A percentile compares a stretch with the other conserved stretches of the same genome.
phyloP scores from a whole-genome alignment of 2,797 vertebrate species.

The Huso huso region DNA sequence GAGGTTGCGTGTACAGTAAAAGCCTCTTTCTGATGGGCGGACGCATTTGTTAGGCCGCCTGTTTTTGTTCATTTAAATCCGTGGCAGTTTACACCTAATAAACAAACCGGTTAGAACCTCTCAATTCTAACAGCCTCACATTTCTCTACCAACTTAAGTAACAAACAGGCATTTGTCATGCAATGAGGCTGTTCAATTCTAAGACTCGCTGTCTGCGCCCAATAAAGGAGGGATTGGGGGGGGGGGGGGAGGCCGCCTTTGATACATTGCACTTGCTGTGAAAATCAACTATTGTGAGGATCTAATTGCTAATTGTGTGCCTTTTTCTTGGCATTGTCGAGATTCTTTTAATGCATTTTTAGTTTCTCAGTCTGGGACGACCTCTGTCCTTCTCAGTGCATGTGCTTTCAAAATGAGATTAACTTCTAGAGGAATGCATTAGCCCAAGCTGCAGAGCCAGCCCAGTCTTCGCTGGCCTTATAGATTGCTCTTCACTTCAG shows the following conservation, averaged over 20 bases:
- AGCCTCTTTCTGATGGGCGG: too few species aligned
- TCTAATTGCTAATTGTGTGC: constrained; percentile 56
- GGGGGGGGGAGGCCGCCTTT: constrained; percentile 18
- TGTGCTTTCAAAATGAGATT: constrained; percentile 79
- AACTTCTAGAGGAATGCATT: constrained; percentile 77
- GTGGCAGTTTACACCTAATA: too few species aligned
- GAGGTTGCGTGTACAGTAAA: too few species aligned
- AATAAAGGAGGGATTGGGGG: constrained; percentile 1
- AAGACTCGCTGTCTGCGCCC: not conserved
- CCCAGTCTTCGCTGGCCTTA: constrained; percentile 53
- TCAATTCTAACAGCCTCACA: too few species aligned
- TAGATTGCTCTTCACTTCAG: constrained; percentile 62
- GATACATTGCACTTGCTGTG: constrained; percentile 49
- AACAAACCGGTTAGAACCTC: too few species aligned
- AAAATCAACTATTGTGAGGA: constrained; percentile 44
- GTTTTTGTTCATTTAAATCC: too few species aligned
- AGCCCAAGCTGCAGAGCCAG: constrained; percentile 53
- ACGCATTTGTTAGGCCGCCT: too few species aligned
- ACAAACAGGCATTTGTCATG: too few species aligned
- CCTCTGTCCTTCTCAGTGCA: constrained; percentile 57
- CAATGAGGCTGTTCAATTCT: too few species aligned
- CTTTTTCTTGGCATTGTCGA: constrained; percentile 65
- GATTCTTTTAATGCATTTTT: constrained; percentile 63
- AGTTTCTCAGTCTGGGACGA: constrained; percentile 53
- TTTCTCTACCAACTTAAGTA: too few species aligned